Conservation (phyloP, 2,888 invertebrate species). For the Criorhina ranunculi region DNA sequence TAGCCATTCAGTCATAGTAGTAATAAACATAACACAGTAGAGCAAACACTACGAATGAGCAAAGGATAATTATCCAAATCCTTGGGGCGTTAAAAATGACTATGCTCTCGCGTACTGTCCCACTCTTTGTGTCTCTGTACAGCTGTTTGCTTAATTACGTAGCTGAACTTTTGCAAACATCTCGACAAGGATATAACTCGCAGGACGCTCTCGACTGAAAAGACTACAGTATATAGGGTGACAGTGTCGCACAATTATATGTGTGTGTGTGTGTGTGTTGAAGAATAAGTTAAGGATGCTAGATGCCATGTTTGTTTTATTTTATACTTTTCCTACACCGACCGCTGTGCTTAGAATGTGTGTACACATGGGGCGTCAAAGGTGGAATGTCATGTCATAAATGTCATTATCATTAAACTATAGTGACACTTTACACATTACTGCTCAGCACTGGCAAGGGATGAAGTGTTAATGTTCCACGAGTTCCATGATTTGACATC, state of each 20-base stretch:
- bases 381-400: conserved; percentile 34
- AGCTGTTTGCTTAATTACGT: conserved; percentile 65
- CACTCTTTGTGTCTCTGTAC: conserved; percentile 46
- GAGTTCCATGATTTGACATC: no score
- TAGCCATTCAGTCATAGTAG: conserved; percentile 63
- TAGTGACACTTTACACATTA: conserved; percentile 46
- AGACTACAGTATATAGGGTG: conserved; percentile 1
- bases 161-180: conserved; percentile 68
- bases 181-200: conserved; percentile 49
- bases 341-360: conserved; percentile 33
- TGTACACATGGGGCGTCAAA: conserved; percentile 1
- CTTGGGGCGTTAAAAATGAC: conserved; percentile 72
- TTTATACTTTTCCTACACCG: conserved; percentile 12
- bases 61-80: conserved; percentile 73
- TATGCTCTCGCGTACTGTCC: conserved; percentile 35
- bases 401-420: conserved; percentile 70
- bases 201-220: conserved; percentile 51
- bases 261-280: not conserved
- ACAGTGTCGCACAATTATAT: not conserved
- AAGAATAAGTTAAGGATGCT: conserved; percentile 63
- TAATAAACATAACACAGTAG: conserved; percentile 68
- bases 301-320: conserved; percentile 26
- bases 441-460: not conserved
- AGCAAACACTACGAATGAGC: conserved; percentile 61
- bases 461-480: not conserved